These are phyloP conservation scores for Bungarus multicinctus DNA, from an alignment of 2,113 vertebrate species.

Conservation along the genomic window DNA sequence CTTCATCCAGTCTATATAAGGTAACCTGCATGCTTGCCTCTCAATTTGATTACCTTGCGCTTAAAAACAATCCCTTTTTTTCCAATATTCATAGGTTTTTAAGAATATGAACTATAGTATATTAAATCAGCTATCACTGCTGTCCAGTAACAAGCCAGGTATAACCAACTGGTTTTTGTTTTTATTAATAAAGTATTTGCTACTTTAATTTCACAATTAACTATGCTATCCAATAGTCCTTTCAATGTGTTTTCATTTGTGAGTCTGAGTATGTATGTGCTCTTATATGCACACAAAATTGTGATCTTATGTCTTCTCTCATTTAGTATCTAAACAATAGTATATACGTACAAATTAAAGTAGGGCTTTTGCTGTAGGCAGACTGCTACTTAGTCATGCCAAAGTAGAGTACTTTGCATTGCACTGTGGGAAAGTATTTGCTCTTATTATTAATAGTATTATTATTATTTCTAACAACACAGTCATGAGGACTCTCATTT, in stretches of 20 bases:
- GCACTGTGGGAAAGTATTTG: constrained; percentile 11
- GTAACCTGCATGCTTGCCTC: not conserved
- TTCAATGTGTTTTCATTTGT: not conserved
- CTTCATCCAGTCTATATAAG: not conserved
- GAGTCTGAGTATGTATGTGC: not conserved
- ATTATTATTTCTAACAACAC: constrained; percentile 35
- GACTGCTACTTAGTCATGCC: not conserved
- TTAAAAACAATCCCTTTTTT: not conserved
- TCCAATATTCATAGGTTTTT: not conserved
- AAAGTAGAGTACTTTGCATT: not conserved
- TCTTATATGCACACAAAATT: not conserved
- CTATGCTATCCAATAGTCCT: fast-evolving
- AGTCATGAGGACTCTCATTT: constrained; percentile 31
- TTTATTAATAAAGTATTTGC: not conserved
- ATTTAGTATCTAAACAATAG: not conserved
- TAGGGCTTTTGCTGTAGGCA: not conserved
- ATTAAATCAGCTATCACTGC: not conserved
- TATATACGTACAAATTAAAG: not conserved
- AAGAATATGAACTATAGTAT: not conserved
- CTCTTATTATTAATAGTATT: constrained; percentile 1
- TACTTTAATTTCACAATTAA: not conserved
- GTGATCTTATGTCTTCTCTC: not conserved
- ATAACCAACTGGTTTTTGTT: not conserved
- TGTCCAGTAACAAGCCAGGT: not conserved
- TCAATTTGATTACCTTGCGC: not conserved